Evolutionary conservation across 35 echinoderm and acorn worm genomes (phyloP).

Genomic region (Patiria miniata): DNA sequence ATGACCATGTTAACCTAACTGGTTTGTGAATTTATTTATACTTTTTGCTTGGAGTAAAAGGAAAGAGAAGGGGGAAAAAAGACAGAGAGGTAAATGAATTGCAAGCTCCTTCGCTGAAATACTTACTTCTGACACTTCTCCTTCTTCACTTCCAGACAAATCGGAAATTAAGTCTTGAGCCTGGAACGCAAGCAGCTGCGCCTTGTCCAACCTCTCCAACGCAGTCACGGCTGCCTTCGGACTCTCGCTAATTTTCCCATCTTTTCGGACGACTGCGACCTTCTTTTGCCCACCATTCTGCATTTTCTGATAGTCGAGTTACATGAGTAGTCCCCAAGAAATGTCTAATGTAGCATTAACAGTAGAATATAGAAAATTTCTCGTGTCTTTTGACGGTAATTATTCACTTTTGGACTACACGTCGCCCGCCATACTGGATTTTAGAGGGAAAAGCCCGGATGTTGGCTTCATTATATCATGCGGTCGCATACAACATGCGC

Average conservation of each 20-base stretch:
- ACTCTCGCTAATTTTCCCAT: conserved; percentile 61
- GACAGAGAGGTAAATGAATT: neutral
- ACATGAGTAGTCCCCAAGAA: conserved; percentile 37
- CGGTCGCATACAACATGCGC: conserved; percentile 20
- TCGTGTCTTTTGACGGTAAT: conserved; percentile 23
- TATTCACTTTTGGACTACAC: conserved; percentile 29
- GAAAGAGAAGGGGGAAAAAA: no score
- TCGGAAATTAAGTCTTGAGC: conserved; percentile 89
- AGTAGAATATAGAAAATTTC: conserved; percentile 3
- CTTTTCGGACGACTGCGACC: conserved; percentile 64
- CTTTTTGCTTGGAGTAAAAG: no score
- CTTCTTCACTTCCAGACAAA: conserved; percentile 94
- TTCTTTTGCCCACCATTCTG: conserved; percentile 95
- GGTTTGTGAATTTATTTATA: no score
- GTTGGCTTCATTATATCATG: conserved; percentile 49
- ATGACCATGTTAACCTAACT: no score
- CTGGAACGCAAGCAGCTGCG: conserved; percentile 65
- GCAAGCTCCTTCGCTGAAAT: neutral
- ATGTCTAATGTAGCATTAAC: conserved; percentile 17
- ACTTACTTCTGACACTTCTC: conserved; percentile 91
- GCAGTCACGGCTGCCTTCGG: conserved; percentile 46
- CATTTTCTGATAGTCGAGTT: conserved; percentile 81
- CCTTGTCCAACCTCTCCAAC: conserved; percentile 74
- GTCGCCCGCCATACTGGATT: conserved; percentile 63
- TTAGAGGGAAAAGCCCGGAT: conserved; percentile 48